Base-by-base conservation (phyloP, 2,888 invertebrate genomes). In the Lasioglossum morio region DNA sequence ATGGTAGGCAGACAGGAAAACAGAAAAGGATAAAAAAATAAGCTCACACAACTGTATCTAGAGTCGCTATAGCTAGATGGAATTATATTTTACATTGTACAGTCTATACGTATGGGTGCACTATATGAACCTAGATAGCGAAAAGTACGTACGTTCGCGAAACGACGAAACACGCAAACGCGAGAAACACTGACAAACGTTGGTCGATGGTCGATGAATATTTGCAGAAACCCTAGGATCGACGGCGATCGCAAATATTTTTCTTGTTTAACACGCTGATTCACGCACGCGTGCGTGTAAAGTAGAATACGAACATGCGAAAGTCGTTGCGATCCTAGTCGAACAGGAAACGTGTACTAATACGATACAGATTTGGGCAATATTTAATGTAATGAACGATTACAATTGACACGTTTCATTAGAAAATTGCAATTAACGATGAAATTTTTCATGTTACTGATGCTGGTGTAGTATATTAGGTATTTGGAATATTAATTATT, bases 71-170 rank as follows among this genome's bases (percentile, higher is more conserved):
- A 94, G 94, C 89, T 94, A 94, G 95, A 94, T 93, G 94, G 94
- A 94, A 94, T 93, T 94, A 94, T 95, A 95, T 94, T 94, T 95
- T 95, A 94, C 95, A 94, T 94, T 95, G 95, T 95, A 95, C 95
- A 94, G 94, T 92, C 79, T 72, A 82, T 89, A 88, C 86, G 87
- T 92, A 93, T 84, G 88, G 89, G 91, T 90, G 92, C 92, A 93
- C 92, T 91, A 90, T 89, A 89, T 84, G 73, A 84, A 53, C 77
- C 72, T 92, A 92, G 91, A 91, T 93, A 93, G 90, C 73, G 66
- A 86, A 89, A 80, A 89, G 79, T 75, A 85, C 91, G 90, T 91
- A 85, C 91, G 90, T 91, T 90, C 88, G 88, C 87, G 86, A 78
- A 53, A 75, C 19, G 40, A 14, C 10, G 57, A 48, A 48, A 30